Conservation (phyloP, 2,888 invertebrate species). For the Herminia tarsipennalis region DNA sequence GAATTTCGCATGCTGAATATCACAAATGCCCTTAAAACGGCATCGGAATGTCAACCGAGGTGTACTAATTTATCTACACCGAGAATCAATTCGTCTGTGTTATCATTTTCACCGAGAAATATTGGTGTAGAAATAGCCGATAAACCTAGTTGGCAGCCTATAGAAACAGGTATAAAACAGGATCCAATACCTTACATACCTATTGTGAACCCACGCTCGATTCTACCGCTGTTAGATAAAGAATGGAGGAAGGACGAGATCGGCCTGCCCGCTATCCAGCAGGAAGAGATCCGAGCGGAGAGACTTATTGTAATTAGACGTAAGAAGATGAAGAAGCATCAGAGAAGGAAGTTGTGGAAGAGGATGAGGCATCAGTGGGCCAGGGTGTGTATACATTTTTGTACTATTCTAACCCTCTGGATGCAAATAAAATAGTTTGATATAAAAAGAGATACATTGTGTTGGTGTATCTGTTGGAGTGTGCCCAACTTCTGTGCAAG, state of each 20-base stretch:
- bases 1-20: conserved; percentile 72
- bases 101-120: conserved; percentile 66
- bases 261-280: conserved; percentile 72
- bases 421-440: too few species aligned
- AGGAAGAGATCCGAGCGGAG: conserved; percentile 89
- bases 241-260: conserved; percentile 76
- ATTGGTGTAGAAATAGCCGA: conserved; percentile 69
- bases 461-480: too few species aligned
- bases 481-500: too few species aligned
- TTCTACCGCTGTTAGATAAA: conserved; percentile 71
- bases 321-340: conserved; percentile 95
- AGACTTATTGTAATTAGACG: conserved; percentile 91
- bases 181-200: conserved; percentile 74
- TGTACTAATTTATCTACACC: conserved; percentile 33
- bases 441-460: too few species aligned
- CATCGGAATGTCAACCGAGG: conserved; percentile 62
- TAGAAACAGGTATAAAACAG: conserved; percentile 54
- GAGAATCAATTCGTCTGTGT: conserved; percentile 46
- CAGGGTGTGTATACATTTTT: conserved; percentile 67
- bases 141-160: conserved; percentile 52
- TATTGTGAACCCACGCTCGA: conserved; percentile 75
- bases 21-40: conserved; percentile 61
- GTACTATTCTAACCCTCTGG: too few species aligned
- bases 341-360: conserved; percentile 91
- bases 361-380: conserved; percentile 92